Conservation (phyloP, 2,797 vertebrate species). For the Apodemus agrarius region DNA sequence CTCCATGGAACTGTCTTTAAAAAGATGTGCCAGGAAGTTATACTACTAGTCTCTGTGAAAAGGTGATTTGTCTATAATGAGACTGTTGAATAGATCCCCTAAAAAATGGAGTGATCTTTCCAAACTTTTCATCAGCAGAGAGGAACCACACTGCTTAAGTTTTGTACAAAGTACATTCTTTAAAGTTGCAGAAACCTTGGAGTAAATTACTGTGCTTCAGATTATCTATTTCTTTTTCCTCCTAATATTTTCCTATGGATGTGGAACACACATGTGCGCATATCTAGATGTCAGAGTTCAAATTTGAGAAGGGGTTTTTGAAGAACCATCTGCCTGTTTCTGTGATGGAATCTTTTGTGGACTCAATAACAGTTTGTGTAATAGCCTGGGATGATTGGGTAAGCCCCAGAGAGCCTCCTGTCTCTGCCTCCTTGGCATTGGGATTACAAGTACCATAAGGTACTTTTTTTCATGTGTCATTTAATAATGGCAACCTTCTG, state of each 20-base stretch:
- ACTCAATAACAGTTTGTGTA: not conserved
- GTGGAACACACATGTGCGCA: not conserved
- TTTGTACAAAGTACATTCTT: not conserved
- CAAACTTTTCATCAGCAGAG: not conserved
- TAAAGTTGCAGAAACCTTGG: not conserved
- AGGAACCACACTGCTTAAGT: not conserved
- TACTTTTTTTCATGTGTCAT: slow-evolving; percentile 4
- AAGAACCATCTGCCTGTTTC: not conserved
- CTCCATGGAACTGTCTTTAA: not conserved
- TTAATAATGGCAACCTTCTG: slow-evolving; percentile 11
- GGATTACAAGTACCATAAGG: not conserved
- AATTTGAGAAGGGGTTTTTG: not conserved
- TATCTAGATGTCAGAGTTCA: not conserved
- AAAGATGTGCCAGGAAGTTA: not conserved
- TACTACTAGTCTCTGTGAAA: not conserved
- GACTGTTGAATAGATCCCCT: not conserved
- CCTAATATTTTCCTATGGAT: not conserved
- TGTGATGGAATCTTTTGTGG: not conserved
- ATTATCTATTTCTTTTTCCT: not conserved
- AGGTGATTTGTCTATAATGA: not conserved
- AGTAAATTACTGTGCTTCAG: slow-evolving; percentile 17
- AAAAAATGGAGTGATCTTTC: slow-evolving; percentile 39
- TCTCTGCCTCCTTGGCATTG: not conserved
- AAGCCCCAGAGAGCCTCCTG: not conserved
- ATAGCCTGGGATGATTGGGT: not conserved